phyloP scores from a whole-genome alignment of 2,797 vertebrate genomes.

The Pseudochirops corinnae region DNA sequence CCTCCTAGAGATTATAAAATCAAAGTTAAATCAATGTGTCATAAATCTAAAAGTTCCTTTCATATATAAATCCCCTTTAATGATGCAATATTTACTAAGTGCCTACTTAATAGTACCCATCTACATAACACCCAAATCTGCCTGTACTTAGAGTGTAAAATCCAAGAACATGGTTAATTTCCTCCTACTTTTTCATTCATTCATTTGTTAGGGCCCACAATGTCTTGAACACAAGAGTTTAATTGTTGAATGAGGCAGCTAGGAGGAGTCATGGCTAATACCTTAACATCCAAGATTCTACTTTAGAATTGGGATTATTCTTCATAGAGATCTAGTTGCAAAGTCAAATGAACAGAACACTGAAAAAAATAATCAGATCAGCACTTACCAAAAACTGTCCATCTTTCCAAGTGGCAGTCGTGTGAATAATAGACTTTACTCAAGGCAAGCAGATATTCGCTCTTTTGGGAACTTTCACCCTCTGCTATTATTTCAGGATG shows the following conservation, averaged over 20 bases:
- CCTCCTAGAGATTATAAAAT: neutral
- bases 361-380: slow-evolving; percentile 5
- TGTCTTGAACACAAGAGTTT: too few species aligned
- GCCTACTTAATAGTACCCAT: neutral
- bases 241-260: too few species aligned
- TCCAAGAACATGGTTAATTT: neutral
- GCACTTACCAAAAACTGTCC: neutral
- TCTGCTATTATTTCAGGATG: neutral
- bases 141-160: slow-evolving; percentile 12
- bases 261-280: too few species aligned
- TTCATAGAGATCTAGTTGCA: neutral
- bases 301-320: too few species aligned
- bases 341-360: slow-evolving; percentile 33
- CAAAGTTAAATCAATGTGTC: slow-evolving; percentile 31
- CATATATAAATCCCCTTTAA: neutral
- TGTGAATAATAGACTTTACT: neutral
- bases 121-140: neutral
- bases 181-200: too few species aligned
- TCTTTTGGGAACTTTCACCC: neutral
- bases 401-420: neutral
- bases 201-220: too few species aligned
- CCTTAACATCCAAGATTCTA: neutral
- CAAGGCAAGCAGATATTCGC: neutral
- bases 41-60: slow-evolving; percentile 18
- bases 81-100: neutral